A percentile compares a stretch with the other conserved stretches of the same genome.
These are phyloP conservation scores for Neoaliturus tenellus DNA, from an alignment of 2,888 invertebrate species.

Conservation along the genomic window DNA sequence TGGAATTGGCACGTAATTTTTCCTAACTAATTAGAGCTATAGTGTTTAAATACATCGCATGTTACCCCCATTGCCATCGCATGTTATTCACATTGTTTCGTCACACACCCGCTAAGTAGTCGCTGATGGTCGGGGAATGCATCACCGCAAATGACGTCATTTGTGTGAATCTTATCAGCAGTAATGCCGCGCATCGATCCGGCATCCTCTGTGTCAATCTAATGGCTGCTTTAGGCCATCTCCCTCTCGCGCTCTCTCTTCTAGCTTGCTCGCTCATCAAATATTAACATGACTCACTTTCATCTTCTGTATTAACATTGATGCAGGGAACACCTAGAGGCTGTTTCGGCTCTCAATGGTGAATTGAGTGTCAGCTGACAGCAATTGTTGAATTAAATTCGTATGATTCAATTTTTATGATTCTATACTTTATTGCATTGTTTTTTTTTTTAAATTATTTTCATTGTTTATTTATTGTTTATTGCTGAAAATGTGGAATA, in stretches of 20 bases:
- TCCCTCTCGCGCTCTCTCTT: neutral
- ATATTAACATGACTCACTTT: constrained; percentile 25
- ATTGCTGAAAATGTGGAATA: too few relatives aligned
- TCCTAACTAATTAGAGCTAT: neutral
- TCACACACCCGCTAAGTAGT: neutral
- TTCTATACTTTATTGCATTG: too few relatives aligned
- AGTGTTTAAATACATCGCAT: neutral
- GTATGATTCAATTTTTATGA: too few relatives aligned
- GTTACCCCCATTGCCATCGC: too few relatives aligned
- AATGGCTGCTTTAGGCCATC: constrained; percentile 20
- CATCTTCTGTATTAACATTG: neutral
- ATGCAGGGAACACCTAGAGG: neutral
- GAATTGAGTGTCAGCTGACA: too few relatives aligned
- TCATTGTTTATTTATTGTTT: too few relatives aligned
- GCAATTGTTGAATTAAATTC: too few relatives aligned
- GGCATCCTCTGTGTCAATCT: constrained; percentile 19
- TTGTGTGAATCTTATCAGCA: constrained; percentile 34
- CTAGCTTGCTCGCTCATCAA: neutral
- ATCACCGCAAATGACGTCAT: constrained; percentile 23
- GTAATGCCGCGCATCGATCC: constrained; percentile 20
- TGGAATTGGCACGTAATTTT: too few relatives aligned
- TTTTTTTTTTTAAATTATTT: too few relatives aligned
- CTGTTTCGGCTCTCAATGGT: neutral
- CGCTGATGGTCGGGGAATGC: neutral
- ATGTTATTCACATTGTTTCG: too few relatives aligned